phyloP scores from a whole-genome alignment of 2,888 invertebrate species.

The Lithophane ornitopus region DNA sequence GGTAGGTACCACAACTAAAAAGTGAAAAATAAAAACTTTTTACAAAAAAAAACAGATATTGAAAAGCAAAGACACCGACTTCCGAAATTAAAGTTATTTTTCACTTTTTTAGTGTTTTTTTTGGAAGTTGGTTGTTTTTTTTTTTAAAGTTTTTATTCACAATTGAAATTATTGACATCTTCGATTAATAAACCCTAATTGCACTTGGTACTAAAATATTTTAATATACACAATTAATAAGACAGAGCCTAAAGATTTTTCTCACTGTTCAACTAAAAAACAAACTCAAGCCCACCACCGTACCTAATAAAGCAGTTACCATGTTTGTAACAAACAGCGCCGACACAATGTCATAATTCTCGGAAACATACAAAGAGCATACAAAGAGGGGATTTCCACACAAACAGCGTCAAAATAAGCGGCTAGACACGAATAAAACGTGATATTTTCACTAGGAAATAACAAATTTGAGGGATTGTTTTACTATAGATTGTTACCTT shows the following conservation, averaged over 20 bases:
- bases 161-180: too few relatives aligned
- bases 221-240: neutral
- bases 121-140: too few relatives aligned
- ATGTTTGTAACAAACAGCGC: conserved; percentile 14
- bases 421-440: neutral
- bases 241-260: neutral
- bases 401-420: conserved; percentile 31
- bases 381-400: conserved; percentile 34
- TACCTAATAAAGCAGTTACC: conserved; percentile 21
- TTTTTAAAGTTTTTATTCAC: too few relatives aligned
- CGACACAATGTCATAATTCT: conserved; percentile 19
- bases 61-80: too few relatives aligned
- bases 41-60: too few relatives aligned
- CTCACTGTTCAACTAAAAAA: neutral
- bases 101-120: too few relatives aligned
- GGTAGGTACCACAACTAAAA: too few relatives aligned
- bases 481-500: too few relatives aligned
- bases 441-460: conserved; percentile 17
- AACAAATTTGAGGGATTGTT: neutral
- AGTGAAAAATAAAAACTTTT: too few relatives aligned
- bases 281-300: neutral
- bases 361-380: conserved; percentile 8
- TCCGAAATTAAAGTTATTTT: too few relatives aligned
- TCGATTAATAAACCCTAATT: too few relatives aligned
- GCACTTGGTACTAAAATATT: neutral